Evolutionary conservation across 2,113 vertebrate species (phyloP).

Genomic region (Bettongia penicillata): DNA sequence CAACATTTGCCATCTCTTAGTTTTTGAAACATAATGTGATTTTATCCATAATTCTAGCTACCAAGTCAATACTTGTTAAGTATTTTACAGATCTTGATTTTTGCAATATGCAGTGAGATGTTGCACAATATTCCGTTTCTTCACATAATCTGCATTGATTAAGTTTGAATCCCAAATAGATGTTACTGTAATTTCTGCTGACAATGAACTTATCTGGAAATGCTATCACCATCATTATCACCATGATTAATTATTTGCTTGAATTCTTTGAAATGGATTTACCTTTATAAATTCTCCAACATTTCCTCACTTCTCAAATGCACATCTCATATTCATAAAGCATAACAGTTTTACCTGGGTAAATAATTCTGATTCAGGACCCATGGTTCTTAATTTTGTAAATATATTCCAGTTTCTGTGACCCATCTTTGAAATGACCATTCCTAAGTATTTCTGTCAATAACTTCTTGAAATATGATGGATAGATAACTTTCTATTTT

Average conservation of each 20-base stretch:
- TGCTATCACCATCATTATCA: not conserved
- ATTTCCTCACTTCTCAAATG: too few relatives aligned
- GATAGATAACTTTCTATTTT: too few relatives aligned
- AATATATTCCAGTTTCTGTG: too few relatives aligned
- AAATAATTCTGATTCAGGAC: too few relatives aligned
- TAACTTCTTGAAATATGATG: too few relatives aligned
- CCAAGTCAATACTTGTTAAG: not conserved
- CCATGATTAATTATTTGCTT: not conserved
- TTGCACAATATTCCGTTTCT: not conserved
- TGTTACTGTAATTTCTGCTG: not conserved
- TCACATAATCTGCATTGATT: not conserved
- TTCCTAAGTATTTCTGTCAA: too few relatives aligned
- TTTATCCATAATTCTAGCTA: not conserved
- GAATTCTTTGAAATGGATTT: not conserved
- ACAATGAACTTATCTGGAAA: not conserved
- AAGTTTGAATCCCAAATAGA: not conserved
- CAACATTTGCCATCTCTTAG: not conserved
- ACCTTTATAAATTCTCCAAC: too few relatives aligned
- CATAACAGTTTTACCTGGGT: too few relatives aligned
- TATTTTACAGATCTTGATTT: not conserved
- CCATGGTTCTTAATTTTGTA: too few relatives aligned
- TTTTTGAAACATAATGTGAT: not conserved
- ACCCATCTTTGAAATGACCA: too few relatives aligned
- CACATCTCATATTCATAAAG: too few relatives aligned
- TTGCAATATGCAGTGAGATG: not conserved